Base-by-base conservation (phyloP, 2,113 vertebrate genomes). In the Dromiciops gliroides region DNA sequence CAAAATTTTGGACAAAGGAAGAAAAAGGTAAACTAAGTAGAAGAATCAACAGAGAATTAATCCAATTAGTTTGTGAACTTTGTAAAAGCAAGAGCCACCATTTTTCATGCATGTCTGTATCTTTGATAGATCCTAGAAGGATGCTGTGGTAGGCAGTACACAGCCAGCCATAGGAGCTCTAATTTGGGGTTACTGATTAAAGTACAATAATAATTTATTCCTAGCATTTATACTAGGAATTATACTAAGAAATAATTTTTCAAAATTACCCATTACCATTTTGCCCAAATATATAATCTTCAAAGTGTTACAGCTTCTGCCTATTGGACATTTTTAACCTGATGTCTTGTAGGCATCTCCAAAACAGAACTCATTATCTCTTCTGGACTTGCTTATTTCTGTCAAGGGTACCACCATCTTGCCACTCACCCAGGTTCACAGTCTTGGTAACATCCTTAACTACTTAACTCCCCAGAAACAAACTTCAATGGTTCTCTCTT, bases 181-280 rank as follows among this genome's bases (percentile, higher is more conserved):
- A 96, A 91, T 91, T 6, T 19, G 51, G 25, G 28, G 89, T 53
- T 48, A 92, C 7, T 93, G 49, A 92, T 89, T 90, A 96, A 5
- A 4, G 60, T 83, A 50, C 37, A 95, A n/a, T 48, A 3, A 91
- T 94, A 91, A 50, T 93, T 94, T 26, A 94, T 37, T 51, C 90
- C 67, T 93, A 92, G 44, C 31, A n/a, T n/a, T n/a, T n/a, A n/a
- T n/a, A n/a, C n/a, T n/a, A 97, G 94, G 48, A 95, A 94, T 90
- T 92, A 96, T 51, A 51, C 51, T 91, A 95, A 92, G 9, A 94
- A 48, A 47, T 53, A 44, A 44, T 83, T 83, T 83, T 44, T 23
- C 90, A 97, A 95, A 97, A 90, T 89, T 93, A 92, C n/a, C 67
- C 67, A 83, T 0, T 44, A 83, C 37, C 67, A 23, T 44, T 83